A percentile compares a stretch with the other conserved stretches of the same genome.
phyloP scores from a whole-genome alignment of 2,797 vertebrate genomes.

The Alcedo atthis region DNA sequence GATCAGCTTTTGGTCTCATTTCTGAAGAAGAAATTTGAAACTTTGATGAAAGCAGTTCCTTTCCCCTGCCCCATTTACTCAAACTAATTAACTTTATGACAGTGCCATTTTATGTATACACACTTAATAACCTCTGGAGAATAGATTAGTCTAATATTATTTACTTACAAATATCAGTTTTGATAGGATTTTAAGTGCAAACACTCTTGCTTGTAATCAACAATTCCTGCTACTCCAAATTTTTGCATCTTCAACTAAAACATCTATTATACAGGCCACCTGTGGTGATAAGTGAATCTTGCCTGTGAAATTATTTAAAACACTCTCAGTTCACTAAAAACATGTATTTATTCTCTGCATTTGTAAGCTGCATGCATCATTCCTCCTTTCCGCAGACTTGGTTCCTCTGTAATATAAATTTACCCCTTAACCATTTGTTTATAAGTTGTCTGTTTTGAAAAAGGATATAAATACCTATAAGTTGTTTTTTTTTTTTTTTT shows the following conservation, averaged over 20 bases:
- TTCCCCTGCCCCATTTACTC: slow-evolving; percentile 34
- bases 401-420: slow-evolving; percentile 63
- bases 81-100: slow-evolving; percentile 67
- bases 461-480: background rate
- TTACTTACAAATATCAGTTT: slow-evolving; percentile 66
- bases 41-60: background rate
- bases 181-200: slow-evolving; percentile 63
- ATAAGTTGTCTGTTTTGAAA: slow-evolving; percentile 24
- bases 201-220: slow-evolving; percentile 69
- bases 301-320: slow-evolving; percentile 74
- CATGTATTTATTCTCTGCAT: slow-evolving; percentile 57
- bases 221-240: slow-evolving; percentile 65
- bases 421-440: slow-evolving; percentile 45
- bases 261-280: slow-evolving; percentile 65
- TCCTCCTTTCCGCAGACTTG: slow-evolving; percentile 37
- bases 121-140: slow-evolving; percentile 53
- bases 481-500: background rate
- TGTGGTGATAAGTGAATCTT: slow-evolving; percentile 74
- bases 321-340: slow-evolving; percentile 71
- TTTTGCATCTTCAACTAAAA: slow-evolving; percentile 72
- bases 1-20: slow-evolving; percentile 36
- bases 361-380: slow-evolving; percentile 62
- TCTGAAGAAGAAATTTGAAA: slow-evolving; percentile 37
- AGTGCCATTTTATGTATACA: slow-evolving; percentile 28
- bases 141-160: slow-evolving; percentile 63